These are phyloP conservation scores for Dryadula phaetusa DNA, from an alignment of 2,888 invertebrate genomes.

Conservation along the genomic window DNA sequence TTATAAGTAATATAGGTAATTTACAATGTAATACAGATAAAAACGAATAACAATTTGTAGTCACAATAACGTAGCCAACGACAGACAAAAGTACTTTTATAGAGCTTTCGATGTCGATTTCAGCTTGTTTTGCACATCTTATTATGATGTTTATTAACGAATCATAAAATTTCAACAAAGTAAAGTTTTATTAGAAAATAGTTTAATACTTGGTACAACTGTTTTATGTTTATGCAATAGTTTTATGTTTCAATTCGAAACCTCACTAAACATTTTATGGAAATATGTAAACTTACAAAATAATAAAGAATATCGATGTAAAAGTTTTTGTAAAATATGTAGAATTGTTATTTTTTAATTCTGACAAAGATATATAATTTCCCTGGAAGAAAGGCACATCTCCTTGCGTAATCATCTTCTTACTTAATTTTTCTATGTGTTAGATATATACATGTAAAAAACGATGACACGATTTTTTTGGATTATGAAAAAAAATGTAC, in stretches of 20 bases:
- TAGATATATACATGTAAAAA: too few relatives aligned
- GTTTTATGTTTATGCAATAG: conserved; percentile 9
- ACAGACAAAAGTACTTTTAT: not conserved
- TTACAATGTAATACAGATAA: not conserved
- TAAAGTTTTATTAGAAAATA: not conserved
- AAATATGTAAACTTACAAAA: not conserved
- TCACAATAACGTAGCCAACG: not conserved
- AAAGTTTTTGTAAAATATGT: not conserved
- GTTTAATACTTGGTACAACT: not conserved
- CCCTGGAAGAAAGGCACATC: too few relatives aligned
- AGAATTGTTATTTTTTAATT: not conserved
- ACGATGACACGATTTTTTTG: too few relatives aligned
- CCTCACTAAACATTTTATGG: not conserved
- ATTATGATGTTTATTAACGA: not conserved
- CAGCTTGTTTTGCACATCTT: not conserved
- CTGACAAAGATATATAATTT: too few relatives aligned
- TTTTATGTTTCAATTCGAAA: conserved; percentile 11
- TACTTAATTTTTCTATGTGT: too few relatives aligned
- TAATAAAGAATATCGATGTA: too few relatives aligned
- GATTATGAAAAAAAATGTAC: too few relatives aligned
- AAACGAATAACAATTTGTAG: conserved; percentile 3
- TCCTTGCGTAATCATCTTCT: too few relatives aligned
- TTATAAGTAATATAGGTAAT: not conserved
- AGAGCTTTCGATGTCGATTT: not conserved
- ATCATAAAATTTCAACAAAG: conserved; percentile 2